Evolutionary conservation across 2,113 vertebrate genomes (phyloP).

Genomic region (Cyanoderma ruficeps): DNA sequence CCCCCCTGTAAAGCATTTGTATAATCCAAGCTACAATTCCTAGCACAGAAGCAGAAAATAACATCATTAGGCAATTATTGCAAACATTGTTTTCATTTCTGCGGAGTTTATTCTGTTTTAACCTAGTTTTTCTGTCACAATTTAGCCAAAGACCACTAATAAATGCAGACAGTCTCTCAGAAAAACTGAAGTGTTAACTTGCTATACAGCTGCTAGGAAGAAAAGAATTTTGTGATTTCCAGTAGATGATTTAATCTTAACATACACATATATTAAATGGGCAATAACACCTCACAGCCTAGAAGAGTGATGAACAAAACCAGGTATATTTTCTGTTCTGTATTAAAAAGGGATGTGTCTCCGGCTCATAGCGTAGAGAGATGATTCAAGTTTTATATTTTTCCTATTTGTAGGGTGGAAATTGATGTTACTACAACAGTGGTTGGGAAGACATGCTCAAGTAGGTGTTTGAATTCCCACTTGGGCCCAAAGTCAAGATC

Average conservation of each 20-base stretch:
- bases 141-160: constrained; percentile 27
- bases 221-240: constrained; percentile 26
- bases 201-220: not conserved
- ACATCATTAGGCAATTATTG: constrained; percentile 45
- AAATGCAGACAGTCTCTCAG: constrained; percentile 15
- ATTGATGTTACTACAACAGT: not conserved
- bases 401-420: not conserved
- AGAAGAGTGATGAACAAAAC: not conserved
- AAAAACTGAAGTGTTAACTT: constrained; percentile 14
- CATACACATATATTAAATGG: not conserved
- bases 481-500: constrained; percentile 12
- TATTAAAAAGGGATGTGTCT: not conserved
- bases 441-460: not conserved
- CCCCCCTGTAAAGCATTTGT: constrained; percentile 14
- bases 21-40: constrained; percentile 39
- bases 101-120: constrained; percentile 17
- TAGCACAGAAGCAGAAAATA: constrained; percentile 42
- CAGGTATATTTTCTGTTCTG: not conserved
- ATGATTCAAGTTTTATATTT: constrained; percentile 21
- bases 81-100: not conserved
- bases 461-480: not conserved
- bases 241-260: not conserved
- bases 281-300: not conserved
- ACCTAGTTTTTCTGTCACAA: not conserved
- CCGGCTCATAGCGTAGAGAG: not conserved